These are phyloP conservation scores for Metaphire vulgaris DNA, from an alignment of 1,140 invertebrate species.

Conservation along the genomic window DNA sequence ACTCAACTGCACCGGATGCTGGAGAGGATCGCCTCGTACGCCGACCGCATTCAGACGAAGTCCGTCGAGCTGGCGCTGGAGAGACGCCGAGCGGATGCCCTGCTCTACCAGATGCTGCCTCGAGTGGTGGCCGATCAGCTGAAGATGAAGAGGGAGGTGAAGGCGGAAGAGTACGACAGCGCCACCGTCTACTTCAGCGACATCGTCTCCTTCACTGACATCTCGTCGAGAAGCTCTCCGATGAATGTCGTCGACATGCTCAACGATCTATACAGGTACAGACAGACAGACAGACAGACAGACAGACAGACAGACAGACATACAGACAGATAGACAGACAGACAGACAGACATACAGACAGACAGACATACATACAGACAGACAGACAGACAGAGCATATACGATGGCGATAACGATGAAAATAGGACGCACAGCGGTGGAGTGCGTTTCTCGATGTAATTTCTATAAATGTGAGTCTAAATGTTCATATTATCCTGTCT, in stretches of 20 bases:
- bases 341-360: no score
- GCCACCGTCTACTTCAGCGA: constrained; percentile 98
- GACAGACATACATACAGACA: no score
- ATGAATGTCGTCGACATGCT: constrained; percentile 88
- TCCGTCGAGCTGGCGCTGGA: neutral
- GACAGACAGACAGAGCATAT: no score
- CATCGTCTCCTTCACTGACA: constrained; percentile 76
- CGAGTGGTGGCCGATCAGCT: constrained; percentile 68
- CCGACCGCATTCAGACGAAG: neutral
- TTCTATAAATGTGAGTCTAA: no score
- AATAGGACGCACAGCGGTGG: no score
- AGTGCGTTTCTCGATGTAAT: no score
- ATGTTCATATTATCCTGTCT: no score
- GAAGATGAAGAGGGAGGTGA: constrained; percentile 78
- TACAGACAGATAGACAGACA: no score
- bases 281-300: no score
- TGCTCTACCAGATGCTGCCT: neutral
- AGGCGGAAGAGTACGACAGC: constrained; percentile 83
- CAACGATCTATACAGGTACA: constrained; percentile 78
- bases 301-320: no score
- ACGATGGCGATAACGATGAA: no score
- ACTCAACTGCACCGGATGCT: neutral
- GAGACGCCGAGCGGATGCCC: neutral
- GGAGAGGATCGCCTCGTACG: neutral
- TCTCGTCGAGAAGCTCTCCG: constrained; percentile 85